phyloP scores from a whole-genome alignment of 2,888 invertebrate species.

The Octonoba sinensis region DNA sequence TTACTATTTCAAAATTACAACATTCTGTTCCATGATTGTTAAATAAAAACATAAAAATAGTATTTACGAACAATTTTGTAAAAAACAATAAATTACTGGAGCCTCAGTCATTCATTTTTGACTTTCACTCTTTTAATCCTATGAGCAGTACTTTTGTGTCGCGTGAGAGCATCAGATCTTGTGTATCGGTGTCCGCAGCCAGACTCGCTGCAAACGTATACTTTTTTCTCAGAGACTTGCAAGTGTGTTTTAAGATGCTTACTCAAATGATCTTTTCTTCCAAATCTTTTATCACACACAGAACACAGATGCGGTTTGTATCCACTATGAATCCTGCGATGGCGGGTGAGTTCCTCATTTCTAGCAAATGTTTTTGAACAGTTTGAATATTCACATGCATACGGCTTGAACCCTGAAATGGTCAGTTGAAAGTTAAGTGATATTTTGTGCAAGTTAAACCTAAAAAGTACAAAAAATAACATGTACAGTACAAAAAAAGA shows the following conservation, averaged over 20 bases:
- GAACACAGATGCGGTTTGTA: slow-evolving; percentile 89
- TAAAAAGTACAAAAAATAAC: too few relatives aligned
- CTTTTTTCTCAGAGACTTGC: slow-evolving; percentile 86
- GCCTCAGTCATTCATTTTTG: background rate
- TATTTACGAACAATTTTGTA: too few relatives aligned
- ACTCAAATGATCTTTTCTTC: slow-evolving; percentile 87
- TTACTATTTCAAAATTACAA: too few relatives aligned
- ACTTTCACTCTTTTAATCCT: slow-evolving; percentile 11
- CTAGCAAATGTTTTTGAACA: slow-evolving; percentile 76
- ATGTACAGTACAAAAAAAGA: too few relatives aligned
- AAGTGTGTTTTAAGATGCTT: slow-evolving; percentile 89
- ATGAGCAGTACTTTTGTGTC: slow-evolving; percentile 59
- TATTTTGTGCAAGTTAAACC: too few relatives aligned
- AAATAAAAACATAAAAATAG: too few relatives aligned
- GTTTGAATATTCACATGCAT: slow-evolving; percentile 69
- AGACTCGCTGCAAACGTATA: slow-evolving; percentile 44
- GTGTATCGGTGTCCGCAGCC: slow-evolving; percentile 64
- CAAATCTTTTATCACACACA: slow-evolving; percentile 90
- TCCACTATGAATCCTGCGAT: slow-evolving; percentile 91
- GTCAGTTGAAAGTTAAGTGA: background rate
- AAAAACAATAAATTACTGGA: background rate
- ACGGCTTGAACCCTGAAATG: slow-evolving; percentile 44
- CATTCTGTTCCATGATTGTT: too few relatives aligned
- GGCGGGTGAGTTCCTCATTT: slow-evolving; percentile 85
- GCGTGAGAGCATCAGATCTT: slow-evolving; percentile 63